A percentile compares a stretch with the other conserved stretches of the same genome.
These are phyloP conservation scores for Myiotriccus ornatus DNA, from an alignment of 2,797 vertebrate genomes.

Conservation along the genomic window DNA sequence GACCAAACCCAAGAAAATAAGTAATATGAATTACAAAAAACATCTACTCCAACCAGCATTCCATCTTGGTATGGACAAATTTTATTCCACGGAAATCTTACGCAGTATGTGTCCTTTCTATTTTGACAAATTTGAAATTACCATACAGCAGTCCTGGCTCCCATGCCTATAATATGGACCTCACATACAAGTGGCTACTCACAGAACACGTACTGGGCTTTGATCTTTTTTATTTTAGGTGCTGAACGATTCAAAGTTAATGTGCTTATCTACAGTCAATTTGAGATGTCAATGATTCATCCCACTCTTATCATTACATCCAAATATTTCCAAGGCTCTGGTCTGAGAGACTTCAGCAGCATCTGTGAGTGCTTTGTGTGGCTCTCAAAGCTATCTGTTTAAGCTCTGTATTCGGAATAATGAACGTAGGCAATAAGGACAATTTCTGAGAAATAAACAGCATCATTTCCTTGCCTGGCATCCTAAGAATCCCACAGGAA, in stretches of 20 bases:
- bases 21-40: background rate
- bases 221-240: background rate
- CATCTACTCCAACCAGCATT: background rate
- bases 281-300: background rate
- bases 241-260: background rate
- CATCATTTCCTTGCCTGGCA: background rate
- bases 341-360: background rate
- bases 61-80: background rate
- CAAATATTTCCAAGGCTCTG: background rate
- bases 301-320: background rate
- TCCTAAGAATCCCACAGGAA: background rate
- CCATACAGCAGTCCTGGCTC: background rate
- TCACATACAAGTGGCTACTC: background rate
- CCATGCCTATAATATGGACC: rapidly evolving
- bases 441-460: background rate
- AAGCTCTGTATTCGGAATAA: background rate
- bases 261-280: background rate
- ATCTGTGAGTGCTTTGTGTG: rapidly evolving
- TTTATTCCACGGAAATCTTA: background rate
- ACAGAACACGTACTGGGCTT: background rate
- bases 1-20: background rate
- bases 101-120: background rate
- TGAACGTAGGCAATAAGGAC: background rate
- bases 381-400: background rate
- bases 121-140: background rate